These are phyloP conservation scores for Hafferia zeledoni DNA, from an alignment of 2,797 vertebrate species.

Conservation along the genomic window DNA sequence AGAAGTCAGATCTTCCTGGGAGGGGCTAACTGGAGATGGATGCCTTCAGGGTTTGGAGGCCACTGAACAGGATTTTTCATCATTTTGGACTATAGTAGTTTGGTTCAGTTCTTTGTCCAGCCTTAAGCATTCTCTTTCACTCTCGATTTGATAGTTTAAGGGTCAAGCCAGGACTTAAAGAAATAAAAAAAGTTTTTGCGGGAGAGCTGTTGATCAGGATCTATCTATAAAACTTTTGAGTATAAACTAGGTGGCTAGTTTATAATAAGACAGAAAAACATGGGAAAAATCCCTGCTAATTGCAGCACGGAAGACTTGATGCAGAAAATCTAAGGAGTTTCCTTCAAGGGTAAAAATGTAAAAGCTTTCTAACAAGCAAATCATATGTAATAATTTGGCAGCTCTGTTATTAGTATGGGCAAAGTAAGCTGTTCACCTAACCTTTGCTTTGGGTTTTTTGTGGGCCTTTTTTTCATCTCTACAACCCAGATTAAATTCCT, in stretches of 20 bases:
- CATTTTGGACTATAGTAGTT: not conserved
- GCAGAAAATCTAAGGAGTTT: not conserved
- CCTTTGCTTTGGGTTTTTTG: not conserved
- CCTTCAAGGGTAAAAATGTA: slow-evolving; percentile 5
- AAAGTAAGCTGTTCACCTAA: slow-evolving; percentile 18
- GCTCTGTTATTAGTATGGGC: slow-evolving; percentile 10
- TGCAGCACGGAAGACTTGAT: not conserved
- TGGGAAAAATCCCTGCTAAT: not conserved
- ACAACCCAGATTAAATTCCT: not conserved
- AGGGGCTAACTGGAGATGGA: not conserved
- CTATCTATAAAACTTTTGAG: not conserved
- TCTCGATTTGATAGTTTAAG: not conserved
- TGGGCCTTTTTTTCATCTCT: not conserved
- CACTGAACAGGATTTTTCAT: not conserved
- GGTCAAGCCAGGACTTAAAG: not conserved
- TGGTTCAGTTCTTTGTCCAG: not conserved
- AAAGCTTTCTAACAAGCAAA: slow-evolving; percentile 28
- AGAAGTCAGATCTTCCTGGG: not conserved
- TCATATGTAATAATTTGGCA: slow-evolving; percentile 26
- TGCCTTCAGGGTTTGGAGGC: not conserved
- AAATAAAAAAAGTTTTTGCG: not conserved
- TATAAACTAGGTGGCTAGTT: not conserved
- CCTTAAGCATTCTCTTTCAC: not conserved
- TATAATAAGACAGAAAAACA: not conserved
- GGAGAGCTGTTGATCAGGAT: not conserved